Percentiles rank a stretch among this genome's conserved stretches.
These are phyloP conservation scores for Beris morrisii DNA, from an alignment of 2,888 invertebrate species.

Conservation along the genomic window DNA sequence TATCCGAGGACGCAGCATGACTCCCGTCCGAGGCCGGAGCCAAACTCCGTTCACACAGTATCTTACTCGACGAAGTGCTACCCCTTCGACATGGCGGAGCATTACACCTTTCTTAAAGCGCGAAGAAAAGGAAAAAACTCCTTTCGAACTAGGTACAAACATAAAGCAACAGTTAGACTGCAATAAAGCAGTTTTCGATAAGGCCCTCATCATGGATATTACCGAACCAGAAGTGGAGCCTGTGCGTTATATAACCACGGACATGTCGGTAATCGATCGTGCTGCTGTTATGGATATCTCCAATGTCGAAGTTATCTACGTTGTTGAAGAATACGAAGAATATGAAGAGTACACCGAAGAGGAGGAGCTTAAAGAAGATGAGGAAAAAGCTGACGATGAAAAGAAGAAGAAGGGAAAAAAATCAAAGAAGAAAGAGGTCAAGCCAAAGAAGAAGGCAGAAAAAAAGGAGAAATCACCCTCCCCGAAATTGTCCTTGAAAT, in stretches of 20 bases:
- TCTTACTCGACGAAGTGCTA: slow-evolving; percentile 54
- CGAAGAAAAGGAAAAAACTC: slow-evolving; percentile 56
- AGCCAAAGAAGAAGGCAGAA: slow-evolving; percentile 52
- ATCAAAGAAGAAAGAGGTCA: slow-evolving; percentile 47
- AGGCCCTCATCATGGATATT: slow-evolving; percentile 56
- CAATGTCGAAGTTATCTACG: slow-evolving; percentile 57
- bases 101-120: slow-evolving; percentile 56
- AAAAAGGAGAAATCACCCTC: slow-evolving; percentile 53
- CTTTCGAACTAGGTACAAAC: slow-evolving; percentile 54
- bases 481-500: slow-evolving; percentile 52
- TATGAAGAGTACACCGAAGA: slow-evolving; percentile 47
- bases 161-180: slow-evolving; percentile 52
- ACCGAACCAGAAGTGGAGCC: slow-evolving; percentile 50
- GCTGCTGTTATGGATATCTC: slow-evolving; percentile 57
- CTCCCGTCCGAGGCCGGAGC: slow-evolving; percentile 55
- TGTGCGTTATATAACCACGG: slow-evolving; percentile 56
- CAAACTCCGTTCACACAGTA: slow-evolving; percentile 54
- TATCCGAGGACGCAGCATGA: slow-evolving; percentile 54
- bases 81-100: slow-evolving; percentile 56
- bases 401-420: slow-evolving; percentile 44
- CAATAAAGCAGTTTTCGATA: slow-evolving; percentile 55
- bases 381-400: slow-evolving; percentile 38
- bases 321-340: slow-evolving; percentile 55
- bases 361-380: slow-evolving; percentile 42
- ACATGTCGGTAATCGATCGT: slow-evolving; percentile 56